Percentiles rank a stretch among this genome's conserved stretches.
Conservation (phyloP, 2,888 invertebrate genomes). For the Drosophila mulleri region DNA sequence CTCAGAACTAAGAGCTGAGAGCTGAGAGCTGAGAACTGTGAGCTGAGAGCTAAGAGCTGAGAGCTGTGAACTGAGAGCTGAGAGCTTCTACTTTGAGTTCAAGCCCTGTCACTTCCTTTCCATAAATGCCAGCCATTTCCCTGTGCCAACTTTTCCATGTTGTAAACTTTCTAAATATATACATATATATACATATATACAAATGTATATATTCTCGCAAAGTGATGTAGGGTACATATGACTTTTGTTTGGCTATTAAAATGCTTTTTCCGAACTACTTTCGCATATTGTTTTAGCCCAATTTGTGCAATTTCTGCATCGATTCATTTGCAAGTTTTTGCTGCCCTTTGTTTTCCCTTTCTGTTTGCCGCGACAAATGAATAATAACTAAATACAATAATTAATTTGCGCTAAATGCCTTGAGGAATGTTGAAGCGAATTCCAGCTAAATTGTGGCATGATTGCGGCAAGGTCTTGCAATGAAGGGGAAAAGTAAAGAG, state of each 20-base stretch:
- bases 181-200: constrained; percentile 2
- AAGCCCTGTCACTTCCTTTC: constrained; percentile 50
- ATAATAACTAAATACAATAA: constrained; percentile 41
- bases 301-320: constrained; percentile 19
- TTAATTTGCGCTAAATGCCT: constrained; percentile 35
- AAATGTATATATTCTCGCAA: constrained; percentile 12
- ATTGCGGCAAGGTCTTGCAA: neutral
- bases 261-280: constrained; percentile 26
- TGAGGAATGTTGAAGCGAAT: constrained; percentile 28
- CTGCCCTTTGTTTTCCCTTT: constrained; percentile 23
- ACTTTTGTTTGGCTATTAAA: constrained; percentile 58
- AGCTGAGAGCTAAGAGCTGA: neutral
- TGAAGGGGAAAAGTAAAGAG: neutral
- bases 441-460: constrained; percentile 6
- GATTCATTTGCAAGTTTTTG: constrained; percentile 1
- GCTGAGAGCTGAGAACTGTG: neutral
- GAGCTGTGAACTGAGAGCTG: neutral
- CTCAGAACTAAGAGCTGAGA: constrained; percentile 14
- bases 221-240: constrained; percentile 6
- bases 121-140: constrained; percentile 47
- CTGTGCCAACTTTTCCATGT: constrained; percentile 38
- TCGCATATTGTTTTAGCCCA: constrained; percentile 29
- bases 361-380: neutral
- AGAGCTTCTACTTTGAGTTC: neutral
- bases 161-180: constrained; percentile 54